Evolutionary conservation across 2,113 vertebrate genomes (phyloP).

Genomic region (Cyprinodon variegatus): DNA sequence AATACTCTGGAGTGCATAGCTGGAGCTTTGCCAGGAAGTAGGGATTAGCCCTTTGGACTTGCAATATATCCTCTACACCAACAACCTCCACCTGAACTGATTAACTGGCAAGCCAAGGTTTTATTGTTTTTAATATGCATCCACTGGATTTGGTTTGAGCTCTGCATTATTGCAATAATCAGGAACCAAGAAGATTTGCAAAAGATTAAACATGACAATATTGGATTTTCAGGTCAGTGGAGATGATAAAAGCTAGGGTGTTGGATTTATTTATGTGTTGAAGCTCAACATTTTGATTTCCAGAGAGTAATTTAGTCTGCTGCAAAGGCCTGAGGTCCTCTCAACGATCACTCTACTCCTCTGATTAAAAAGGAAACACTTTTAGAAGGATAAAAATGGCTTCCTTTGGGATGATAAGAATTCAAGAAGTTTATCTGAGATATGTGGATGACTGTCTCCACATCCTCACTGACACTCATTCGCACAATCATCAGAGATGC

Average conservation of each 20-base stretch:
- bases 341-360: neutral
- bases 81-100: slow-evolving; percentile 62
- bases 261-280: neutral
- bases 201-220: slow-evolving; percentile 55
- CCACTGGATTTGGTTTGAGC: slow-evolving; percentile 60
- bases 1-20: slow-evolving; percentile 58
- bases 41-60: slow-evolving; percentile 62
- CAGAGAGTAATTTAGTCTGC: neutral
- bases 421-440: neutral
- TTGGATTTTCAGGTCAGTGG: slow-evolving; percentile 59
- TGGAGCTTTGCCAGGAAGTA: slow-evolving; percentile 60
- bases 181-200: slow-evolving; percentile 37
- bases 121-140: slow-evolving; percentile 64
- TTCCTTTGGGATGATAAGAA: neutral
- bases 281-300: neutral
- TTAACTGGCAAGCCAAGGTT: slow-evolving; percentile 52
- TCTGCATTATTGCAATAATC: slow-evolving; percentile 55
- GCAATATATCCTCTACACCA: slow-evolving; percentile 48
- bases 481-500: neutral
- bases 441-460: neutral
- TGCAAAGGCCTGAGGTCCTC: neutral
- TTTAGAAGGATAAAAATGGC: neutral
- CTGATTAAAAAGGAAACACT: neutral
- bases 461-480: neutral
- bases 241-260: slow-evolving; percentile 16